Evolutionary conservation across 2,113 vertebrate species (phyloP).

Genomic region (Balaenoptera acutorostrata): DNA sequence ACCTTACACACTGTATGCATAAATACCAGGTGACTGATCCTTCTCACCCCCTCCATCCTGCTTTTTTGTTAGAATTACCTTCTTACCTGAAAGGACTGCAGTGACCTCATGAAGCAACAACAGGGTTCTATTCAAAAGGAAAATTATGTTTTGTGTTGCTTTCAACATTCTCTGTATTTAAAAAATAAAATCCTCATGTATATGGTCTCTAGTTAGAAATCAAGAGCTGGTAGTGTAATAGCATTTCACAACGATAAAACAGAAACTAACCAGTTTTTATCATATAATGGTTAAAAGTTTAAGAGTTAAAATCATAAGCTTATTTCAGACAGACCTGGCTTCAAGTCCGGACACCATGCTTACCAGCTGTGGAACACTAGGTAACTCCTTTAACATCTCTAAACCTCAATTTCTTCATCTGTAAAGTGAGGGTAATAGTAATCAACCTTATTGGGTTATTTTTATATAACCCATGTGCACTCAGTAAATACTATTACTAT

Average conservation of each 20-base stretch:
- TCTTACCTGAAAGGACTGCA: background rate
- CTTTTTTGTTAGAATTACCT: conserved; percentile 9
- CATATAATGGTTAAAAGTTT: background rate
- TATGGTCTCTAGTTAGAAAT: background rate
- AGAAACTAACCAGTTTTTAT: background rate
- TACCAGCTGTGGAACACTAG: background rate
- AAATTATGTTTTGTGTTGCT: background rate
- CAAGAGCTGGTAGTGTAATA: background rate
- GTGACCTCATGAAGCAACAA: background rate
- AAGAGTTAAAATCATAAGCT: background rate
- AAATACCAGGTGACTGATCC: background rate
- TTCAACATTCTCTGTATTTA: background rate
- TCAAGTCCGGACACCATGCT: background rate
- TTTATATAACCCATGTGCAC: background rate
- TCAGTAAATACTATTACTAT: background rate
- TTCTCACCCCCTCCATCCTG: background rate
- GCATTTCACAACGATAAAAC: background rate
- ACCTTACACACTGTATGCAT: background rate
- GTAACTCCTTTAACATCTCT: background rate
- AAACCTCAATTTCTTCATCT: conserved; percentile 1
- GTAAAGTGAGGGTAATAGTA: background rate
- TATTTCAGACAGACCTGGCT: background rate
- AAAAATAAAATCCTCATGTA: background rate
- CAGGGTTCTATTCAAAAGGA: background rate
- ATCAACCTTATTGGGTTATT: background rate